phyloP scores from a whole-genome alignment of 2,888 invertebrate species.

The Rhogogaster chlorosoma region DNA sequence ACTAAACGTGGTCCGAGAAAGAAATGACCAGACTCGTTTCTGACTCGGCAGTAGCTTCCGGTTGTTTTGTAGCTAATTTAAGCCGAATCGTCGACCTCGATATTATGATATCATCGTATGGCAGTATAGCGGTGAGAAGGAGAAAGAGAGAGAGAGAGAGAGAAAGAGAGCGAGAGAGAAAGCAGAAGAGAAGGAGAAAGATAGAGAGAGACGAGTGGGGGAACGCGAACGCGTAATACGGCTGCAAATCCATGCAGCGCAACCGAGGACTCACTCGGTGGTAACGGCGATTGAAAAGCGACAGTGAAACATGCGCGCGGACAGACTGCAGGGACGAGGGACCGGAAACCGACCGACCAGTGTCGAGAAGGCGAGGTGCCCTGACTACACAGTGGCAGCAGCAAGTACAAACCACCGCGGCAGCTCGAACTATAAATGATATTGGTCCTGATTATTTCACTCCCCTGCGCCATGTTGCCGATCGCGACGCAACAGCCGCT shows the following conservation, averaged over 20 bases:
- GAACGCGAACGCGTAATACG: conserved; percentile 6
- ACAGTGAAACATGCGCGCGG: conserved; percentile 16
- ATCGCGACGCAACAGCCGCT: not conserved
- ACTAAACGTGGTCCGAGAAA: conserved; percentile 7
- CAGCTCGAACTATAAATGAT: not conserved
- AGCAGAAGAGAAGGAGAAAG: conserved; percentile 2
- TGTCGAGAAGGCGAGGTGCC: not conserved
- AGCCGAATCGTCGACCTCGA: conserved; percentile 44
- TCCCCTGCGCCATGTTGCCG: not conserved
- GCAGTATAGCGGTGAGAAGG: conserved; percentile 7
- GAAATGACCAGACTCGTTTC: conserved; percentile 19
- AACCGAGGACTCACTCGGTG: not conserved
- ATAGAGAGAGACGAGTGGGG: not conserved
- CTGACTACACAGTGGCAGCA: not conserved
- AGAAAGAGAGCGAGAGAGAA: not conserved
- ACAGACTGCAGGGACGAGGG: not conserved
- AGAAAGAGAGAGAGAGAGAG: conserved; percentile 24
- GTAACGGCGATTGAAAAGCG: conserved; percentile 35
- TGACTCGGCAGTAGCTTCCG: conserved; percentile 25
- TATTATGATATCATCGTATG: conserved; percentile 37
- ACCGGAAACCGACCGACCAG: not conserved
- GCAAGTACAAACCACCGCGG: not conserved
- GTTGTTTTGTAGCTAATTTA: conserved; percentile 37
- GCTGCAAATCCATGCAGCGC: conserved; percentile 26
- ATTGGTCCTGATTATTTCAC: not conserved